Evolutionary conservation across 2,797 vertebrate genomes (phyloP), one percentile per base, ranked within the genome.

Genomic region (Diplodus sargus): DNA sequence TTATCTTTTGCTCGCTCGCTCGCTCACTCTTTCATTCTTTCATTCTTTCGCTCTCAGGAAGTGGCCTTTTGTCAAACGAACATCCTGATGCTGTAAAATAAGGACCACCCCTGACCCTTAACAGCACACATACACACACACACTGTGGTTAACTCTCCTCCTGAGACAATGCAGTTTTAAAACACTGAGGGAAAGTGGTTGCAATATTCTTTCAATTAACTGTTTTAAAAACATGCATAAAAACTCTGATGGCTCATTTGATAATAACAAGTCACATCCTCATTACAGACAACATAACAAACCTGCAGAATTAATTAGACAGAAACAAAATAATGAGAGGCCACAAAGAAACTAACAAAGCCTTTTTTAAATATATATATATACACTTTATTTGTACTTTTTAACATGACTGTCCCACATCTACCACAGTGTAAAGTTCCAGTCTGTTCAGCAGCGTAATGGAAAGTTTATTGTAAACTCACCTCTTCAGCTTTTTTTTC

Each of bases 71-170:
- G 89, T 94, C 92, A 25, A 84, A 58, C 64, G 79, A 42, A 74
- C 70, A 86, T 91, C 91, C 92, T 92, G 89, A 73, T 28, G 74
- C 60, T 93, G 87, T 85, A 87, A 82, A 93, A 69, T 67, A 64
- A n/a, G 17, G 2, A n/a, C 39, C 47, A 70, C 42, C 62, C 34
- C 28, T 68, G 58, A 72, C 82, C 71, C 10, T 17, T 15, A 8
- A 34, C 5, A 58, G 61, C 39, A 74, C 34, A 66, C 43, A 57
- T 52, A 62, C 58, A 62, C 63, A 59, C 56, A 51, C 68, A 66
- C 48, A 61, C 25, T 14, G 12, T 14, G 12, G 23, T 56, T 65
- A 51, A 52, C 49, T 17, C 22, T 18, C 10, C 49, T 25, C 34
- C 14, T 34, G 52, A 59, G 52, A 39, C 65, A 52, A 22, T 1